These are phyloP conservation scores for Raja brachyura DNA, from an alignment of 2,113 vertebrate species.

Conservation along the genomic window DNA sequence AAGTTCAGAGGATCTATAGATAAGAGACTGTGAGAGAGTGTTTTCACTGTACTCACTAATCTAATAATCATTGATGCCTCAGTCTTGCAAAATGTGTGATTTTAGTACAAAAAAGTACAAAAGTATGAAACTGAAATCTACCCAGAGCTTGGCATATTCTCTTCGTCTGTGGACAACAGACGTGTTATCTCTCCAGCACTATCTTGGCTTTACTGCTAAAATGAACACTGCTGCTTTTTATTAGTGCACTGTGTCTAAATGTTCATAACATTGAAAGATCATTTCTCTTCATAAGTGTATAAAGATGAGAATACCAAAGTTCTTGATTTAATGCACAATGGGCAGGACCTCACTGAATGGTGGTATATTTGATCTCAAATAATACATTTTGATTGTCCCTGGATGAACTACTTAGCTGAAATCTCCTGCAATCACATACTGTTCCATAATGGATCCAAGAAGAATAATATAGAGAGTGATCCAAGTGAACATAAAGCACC, in stretches of 20 bases:
- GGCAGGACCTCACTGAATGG: background rate
- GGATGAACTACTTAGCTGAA: background rate
- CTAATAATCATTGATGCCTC: too few species aligned
- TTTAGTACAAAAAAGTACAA: too few species aligned
- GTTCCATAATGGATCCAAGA: background rate
- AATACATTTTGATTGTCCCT: slow-evolving; percentile 7
- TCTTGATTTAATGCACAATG: background rate
- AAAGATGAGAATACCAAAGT: slow-evolving; percentile 16
- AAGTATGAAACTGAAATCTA: background rate
- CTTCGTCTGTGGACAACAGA: background rate
- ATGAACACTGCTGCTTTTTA: slow-evolving; percentile 2
- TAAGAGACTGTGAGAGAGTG: too few species aligned
- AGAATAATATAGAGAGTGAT: background rate
- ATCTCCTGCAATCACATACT: slow-evolving; percentile 11
- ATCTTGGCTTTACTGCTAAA: background rate
- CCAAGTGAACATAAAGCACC: background rate
- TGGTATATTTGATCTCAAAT: background rate
- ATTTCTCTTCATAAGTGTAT: slow-evolving; percentile 7
- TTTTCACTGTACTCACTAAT: too few species aligned
- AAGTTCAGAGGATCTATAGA: too few species aligned
- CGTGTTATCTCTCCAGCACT: slow-evolving; percentile 10
- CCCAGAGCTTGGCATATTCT: slow-evolving; percentile 9
- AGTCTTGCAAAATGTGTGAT: too few species aligned
- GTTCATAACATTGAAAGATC: background rate
- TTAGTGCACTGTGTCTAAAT: background rate